Percentiles rank a stretch among this genome's conserved stretches.
Conservation (phyloP, 2,113 vertebrate species). For the Chamaea fasciata region DNA sequence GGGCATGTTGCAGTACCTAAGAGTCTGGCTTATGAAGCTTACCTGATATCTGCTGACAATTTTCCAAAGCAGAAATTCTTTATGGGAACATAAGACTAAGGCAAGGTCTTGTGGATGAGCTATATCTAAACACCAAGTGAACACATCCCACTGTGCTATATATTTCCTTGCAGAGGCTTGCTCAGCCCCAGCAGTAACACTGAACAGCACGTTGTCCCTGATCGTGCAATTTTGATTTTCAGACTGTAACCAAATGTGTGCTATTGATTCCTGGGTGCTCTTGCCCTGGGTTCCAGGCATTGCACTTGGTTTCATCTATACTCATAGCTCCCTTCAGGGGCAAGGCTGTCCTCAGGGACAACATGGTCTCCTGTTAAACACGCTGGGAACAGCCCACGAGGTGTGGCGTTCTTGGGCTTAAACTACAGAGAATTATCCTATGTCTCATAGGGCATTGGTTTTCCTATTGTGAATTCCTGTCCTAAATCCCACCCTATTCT, state of each 20-base stretch:
- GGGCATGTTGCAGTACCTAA: no score
- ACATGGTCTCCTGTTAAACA: background rate
- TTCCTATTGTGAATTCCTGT: background rate
- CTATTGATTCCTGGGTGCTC: background rate
- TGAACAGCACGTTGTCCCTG: background rate
- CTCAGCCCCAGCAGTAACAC: background rate
- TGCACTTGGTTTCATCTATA: background rate
- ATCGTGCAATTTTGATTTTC: background rate
- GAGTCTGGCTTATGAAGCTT: background rate
- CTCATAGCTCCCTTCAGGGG: background rate
- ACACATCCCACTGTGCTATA: background rate
- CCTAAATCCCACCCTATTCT: background rate
- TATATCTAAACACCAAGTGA: background rate
- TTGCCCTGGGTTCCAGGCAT: background rate
- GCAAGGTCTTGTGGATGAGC: background rate
- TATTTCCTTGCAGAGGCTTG: background rate
- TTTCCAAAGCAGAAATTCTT: background rate
- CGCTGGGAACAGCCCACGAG: fast-evolving
- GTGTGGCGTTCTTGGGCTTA: background rate
- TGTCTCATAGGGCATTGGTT: background rate
- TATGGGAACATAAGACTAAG: background rate
- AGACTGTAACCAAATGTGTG: background rate
- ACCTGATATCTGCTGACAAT: background rate
- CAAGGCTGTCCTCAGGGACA: background rate
- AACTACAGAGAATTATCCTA: background rate